A percentile compares a stretch with the other conserved stretches of the same genome.
Conservation (phyloP, 2,797 vertebrate species). For the Protonibea diacanthus region DNA sequence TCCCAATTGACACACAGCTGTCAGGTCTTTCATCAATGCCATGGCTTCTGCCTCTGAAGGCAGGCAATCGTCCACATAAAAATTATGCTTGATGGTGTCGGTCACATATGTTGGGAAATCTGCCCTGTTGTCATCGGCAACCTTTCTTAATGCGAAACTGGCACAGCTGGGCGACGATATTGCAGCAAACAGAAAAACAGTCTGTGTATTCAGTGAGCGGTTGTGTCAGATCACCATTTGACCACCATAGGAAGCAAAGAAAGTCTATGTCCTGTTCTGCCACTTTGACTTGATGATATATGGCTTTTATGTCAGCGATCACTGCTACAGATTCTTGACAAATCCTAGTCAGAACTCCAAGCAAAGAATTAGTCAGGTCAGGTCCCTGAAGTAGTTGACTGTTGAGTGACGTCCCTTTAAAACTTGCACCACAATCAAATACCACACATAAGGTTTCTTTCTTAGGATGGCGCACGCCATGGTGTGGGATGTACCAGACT, state of each 20-base stretch:
- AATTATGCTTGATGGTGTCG: background rate
- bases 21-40: background rate
- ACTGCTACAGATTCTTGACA: background rate
- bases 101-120: background rate
- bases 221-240: background rate
- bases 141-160: background rate
- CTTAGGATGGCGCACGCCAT: background rate
- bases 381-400: background rate
- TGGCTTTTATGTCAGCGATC: background rate
- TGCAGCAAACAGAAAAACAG: background rate
- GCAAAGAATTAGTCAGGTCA: background rate
- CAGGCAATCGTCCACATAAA: background rate
- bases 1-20: background rate
- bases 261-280: background rate
- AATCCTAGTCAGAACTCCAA: constrained; percentile 9
- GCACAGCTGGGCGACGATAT: background rate
- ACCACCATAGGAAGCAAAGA: background rate
- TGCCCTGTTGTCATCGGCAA: background rate
- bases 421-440: constrained; percentile 1
- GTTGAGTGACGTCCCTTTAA: background rate
- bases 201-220: background rate
- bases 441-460: constrained; percentile 4
- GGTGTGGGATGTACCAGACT: constrained; percentile 2
- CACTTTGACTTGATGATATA: constrained; percentile 5
- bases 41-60: background rate